Conservation (phyloP, 1,140 invertebrate genomes). For the Arctopsyche grandis region DNA sequence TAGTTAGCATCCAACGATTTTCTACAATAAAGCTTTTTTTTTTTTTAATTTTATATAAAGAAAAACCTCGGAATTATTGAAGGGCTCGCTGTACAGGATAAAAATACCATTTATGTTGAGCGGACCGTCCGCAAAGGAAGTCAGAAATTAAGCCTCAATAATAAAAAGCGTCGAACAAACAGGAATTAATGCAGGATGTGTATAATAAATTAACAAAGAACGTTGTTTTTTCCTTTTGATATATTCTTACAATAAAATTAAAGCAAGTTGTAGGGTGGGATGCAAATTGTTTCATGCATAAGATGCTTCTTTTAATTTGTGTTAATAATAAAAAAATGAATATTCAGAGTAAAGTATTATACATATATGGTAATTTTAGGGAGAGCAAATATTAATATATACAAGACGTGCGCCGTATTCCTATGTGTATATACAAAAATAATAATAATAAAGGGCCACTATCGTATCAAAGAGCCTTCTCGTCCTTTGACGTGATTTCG, state of each 20-base stretch:
- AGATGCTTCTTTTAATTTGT: too few relatives aligned
- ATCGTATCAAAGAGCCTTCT: background rate
- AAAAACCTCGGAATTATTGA: too few relatives aligned
- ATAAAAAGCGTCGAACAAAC: constrained; percentile 1
- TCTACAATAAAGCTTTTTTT: background rate
- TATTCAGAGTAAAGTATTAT: too few relatives aligned
- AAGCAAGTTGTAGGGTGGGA: background rate
- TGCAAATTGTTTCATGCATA: too few relatives aligned
- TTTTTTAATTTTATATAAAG: too few relatives aligned
- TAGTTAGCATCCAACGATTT: background rate
- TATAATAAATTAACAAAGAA: background rate
- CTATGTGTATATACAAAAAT: too few relatives aligned
- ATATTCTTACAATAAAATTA: background rate
- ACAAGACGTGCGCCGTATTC: too few relatives aligned
- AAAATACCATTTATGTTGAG: background rate
- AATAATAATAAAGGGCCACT: too few relatives aligned
- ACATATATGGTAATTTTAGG: too few relatives aligned
- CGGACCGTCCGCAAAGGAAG: constrained; percentile 9
- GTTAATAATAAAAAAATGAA: too few relatives aligned
- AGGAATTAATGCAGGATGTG: background rate
- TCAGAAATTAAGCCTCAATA: constrained; percentile 23
- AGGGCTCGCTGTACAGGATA: too few relatives aligned
- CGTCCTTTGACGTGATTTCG: background rate
- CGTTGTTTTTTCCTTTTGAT: background rate
- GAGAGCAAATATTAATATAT: too few relatives aligned